Conservation (phyloP, 53 echinoderm and acorn worm species). For the Mesocentrotus franciscanus region DNA sequence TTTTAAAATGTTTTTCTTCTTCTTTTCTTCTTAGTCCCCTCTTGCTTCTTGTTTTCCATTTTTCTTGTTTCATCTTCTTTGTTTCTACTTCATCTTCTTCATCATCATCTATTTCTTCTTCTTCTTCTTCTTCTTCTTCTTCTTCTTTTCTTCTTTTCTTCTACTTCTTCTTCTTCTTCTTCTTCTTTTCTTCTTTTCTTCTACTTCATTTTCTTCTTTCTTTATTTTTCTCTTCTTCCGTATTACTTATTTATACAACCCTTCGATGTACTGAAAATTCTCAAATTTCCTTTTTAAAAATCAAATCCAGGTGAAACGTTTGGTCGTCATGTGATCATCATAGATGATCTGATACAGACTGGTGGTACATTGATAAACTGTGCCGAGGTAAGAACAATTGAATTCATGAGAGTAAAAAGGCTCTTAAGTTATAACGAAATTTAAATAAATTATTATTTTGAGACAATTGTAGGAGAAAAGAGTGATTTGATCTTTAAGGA, state of each 20-base stretch:
- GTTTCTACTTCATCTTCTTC: not conserved
- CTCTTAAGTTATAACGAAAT: too few relatives aligned
- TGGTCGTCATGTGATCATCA: constrained; percentile 89
- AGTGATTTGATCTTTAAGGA: too few relatives aligned
- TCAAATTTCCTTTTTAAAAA: not conserved
- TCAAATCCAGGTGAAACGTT: constrained; percentile 80
- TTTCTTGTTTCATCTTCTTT: not conserved
- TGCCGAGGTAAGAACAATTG: constrained; percentile 79
- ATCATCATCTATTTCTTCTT: too few relatives aligned
- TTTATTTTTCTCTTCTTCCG: not conserved
- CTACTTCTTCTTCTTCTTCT: not conserved
- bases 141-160: not conserved
- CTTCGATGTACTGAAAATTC: not conserved
- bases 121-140: too few relatives aligned
- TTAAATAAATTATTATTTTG: too few relatives aligned
- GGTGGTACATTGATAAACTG: constrained; percentile 95
- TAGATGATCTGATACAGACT: constrained; percentile 96
- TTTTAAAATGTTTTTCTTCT: not conserved
- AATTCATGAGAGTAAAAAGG: too few relatives aligned
- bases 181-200: not conserved
- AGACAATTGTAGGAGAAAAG: too few relatives aligned
- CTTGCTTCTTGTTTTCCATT: too few relatives aligned
- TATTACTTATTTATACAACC: not conserved
- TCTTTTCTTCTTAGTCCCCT: too few relatives aligned
- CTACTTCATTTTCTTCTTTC: not conserved